Evolutionary conservation across 2,113 vertebrate species (phyloP).

Genomic region (Dissostichus mawsoni): DNA sequence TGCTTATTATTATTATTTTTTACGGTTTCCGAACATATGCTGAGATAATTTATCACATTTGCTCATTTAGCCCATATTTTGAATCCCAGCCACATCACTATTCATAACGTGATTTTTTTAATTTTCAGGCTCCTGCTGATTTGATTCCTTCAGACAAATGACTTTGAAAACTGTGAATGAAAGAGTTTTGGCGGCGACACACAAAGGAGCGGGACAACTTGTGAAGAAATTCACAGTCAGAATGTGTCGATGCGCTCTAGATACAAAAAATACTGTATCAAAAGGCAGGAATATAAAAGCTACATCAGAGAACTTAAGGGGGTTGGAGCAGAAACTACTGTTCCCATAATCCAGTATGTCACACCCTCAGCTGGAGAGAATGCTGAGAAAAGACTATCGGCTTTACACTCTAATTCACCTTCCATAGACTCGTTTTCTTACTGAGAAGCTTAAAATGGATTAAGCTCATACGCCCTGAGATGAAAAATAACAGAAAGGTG

Average conservation of each 20-base stretch:
- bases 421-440: slow-evolving; percentile 67
- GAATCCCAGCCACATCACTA: slow-evolving; percentile 38
- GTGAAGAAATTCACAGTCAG: slow-evolving; percentile 59
- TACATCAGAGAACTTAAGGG: slow-evolving; percentile 64
- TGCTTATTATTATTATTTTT: not conserved
- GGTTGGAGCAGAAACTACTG: slow-evolving; percentile 69
- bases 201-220: slow-evolving; percentile 40
- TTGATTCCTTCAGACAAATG: slow-evolving; percentile 44
- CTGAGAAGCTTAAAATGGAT: slow-evolving; percentile 75
- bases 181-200: slow-evolving; percentile 28
- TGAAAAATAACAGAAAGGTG: slow-evolving; percentile 72
- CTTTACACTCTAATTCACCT: slow-evolving; percentile 77
- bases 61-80: slow-evolving; percentile 59
- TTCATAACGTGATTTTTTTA: slow-evolving; percentile 38
- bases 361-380: slow-evolving; percentile 78
- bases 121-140: slow-evolving; percentile 42
- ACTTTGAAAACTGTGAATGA: slow-evolving; percentile 62
- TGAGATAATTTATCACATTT: slow-evolving; percentile 62
- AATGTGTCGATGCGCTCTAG: slow-evolving; percentile 57
- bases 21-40: slow-evolving; percentile 30
- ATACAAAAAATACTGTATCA: slow-evolving; percentile 53
- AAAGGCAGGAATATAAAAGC: slow-evolving; percentile 72
- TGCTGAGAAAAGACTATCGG: slow-evolving; percentile 65
- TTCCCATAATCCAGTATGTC: slow-evolving; percentile 81
- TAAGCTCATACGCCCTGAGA: slow-evolving; percentile 61